Evolutionary conservation across 1,140 invertebrate genomes (phyloP).

Genomic region (Limonius californicus): DNA sequence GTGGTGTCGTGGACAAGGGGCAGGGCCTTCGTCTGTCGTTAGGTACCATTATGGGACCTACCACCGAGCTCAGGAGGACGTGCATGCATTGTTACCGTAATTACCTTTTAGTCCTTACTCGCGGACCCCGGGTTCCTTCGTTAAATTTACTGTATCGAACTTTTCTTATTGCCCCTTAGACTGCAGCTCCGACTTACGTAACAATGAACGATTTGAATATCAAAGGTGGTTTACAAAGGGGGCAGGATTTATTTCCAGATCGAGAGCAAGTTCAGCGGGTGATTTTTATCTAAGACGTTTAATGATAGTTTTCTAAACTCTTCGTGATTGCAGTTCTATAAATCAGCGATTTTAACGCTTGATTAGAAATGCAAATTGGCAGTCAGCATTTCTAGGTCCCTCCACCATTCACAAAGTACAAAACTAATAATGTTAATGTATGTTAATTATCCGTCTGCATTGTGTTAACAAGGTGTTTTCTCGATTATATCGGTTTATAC

Average conservation of each 20-base stretch:
- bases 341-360: not conserved
- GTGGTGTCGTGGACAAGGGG: too few species aligned
- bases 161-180: too few species aligned
- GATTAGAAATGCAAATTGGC: not conserved
- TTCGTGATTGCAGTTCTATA: not conserved
- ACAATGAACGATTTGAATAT: too few species aligned
- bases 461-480: conserved; percentile 15
- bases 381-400: not conserved
- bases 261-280: too few species aligned
- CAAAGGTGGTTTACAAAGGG: not conserved
- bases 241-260: not conserved
- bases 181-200: too few species aligned
- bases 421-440: conserved; percentile 11
- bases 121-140: not conserved
- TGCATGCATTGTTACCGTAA: too few species aligned
- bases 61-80: not conserved
- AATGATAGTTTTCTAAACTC: not conserved
- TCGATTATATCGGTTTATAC: conserved; percentile 9
- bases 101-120: too few species aligned
- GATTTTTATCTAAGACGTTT: not conserved
- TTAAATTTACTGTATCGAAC: too few species aligned
- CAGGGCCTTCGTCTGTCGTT: not conserved
- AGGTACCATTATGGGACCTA: not conserved
- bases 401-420: not conserved
- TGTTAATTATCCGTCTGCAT: conserved; percentile 12